Conservation (phyloP, 2,113 vertebrate species). For the Aspiorhynchus laticeps region DNA sequence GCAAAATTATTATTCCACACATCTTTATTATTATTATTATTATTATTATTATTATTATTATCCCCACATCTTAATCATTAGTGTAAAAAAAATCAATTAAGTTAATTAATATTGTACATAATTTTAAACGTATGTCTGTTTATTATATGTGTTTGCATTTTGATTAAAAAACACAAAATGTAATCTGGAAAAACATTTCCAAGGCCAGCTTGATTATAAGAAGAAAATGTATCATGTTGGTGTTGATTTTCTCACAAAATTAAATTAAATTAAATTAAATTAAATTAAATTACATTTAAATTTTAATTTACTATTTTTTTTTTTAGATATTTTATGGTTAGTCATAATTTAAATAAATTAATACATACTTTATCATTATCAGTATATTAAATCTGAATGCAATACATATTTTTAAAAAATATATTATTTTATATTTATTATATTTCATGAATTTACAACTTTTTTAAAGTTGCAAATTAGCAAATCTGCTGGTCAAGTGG, state of each 20-base stretch:
- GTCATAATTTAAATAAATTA: neutral
- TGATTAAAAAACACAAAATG: neutral
- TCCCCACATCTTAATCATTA: too few relatives aligned
- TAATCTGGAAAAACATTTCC: neutral
- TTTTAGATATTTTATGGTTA: neutral
- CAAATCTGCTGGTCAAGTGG: neutral
- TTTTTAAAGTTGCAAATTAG: neutral
- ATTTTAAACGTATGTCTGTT: neutral
- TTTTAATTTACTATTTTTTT: neutral
- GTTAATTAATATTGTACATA: neutral
- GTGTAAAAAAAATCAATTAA: neutral
- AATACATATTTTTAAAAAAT: too few relatives aligned
- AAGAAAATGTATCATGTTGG: neutral
- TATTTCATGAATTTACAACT: neutral
- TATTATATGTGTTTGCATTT: neutral
- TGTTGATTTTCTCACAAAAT: neutral
- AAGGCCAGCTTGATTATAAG: neutral
- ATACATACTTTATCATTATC: neutral
- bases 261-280: neutral
- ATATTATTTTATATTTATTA: neutral
- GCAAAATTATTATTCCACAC: too few relatives aligned
- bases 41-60: too few relatives aligned
- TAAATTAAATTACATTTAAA: neutral
- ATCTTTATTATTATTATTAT: too few relatives aligned
- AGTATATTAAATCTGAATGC: too few relatives aligned